A percentile compares a stretch with the other conserved stretches of the same genome.
These are phyloP conservation scores for Drosophila busckii DNA, from an alignment of 1,140 invertebrate species.

Conservation along the genomic window DNA sequence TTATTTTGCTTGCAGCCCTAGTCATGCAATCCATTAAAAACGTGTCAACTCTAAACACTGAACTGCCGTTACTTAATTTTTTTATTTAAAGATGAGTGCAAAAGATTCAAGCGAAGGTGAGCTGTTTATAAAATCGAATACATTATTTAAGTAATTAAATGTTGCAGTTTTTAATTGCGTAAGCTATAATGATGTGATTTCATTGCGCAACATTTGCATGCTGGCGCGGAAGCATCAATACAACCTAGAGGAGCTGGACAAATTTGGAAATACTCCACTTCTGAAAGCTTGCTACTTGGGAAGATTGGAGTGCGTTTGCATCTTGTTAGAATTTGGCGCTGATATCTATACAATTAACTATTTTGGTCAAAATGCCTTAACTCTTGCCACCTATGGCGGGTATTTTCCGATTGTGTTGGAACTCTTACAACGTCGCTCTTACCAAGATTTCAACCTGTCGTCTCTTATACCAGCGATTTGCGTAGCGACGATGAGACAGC, in stretches of 20 bases:
- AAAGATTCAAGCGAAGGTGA: conserved; percentile 43
- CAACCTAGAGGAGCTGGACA: conserved; percentile 52
- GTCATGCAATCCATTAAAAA: neutral
- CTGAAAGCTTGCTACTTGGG: conserved; percentile 70
- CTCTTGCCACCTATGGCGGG: conserved; percentile 56
- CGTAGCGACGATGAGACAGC: conserved; percentile 50
- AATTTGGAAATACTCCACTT: conserved; percentile 68
- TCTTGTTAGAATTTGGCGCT: conserved; percentile 44
- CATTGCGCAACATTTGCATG: conserved; percentile 52
- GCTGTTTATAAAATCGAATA: neutral
- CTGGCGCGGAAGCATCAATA: conserved; percentile 27
- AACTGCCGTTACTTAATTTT: conserved; percentile 25
- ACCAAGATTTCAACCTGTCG: conserved; percentile 67
- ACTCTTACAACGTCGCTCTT: conserved; percentile 46
- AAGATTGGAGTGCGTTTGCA: conserved; percentile 37
- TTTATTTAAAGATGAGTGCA: conserved; percentile 24
- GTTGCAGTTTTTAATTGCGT: conserved; percentile 51
- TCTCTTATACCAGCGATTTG: conserved; percentile 67
- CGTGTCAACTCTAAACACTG: neutral
- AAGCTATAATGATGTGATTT: conserved; percentile 40
- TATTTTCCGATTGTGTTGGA: conserved; percentile 47
- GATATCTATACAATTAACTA: conserved; percentile 64
- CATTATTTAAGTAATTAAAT: neutral
- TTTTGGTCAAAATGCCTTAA: conserved; percentile 71
- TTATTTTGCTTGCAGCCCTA: too few relatives aligned